phyloP scores from a whole-genome alignment of 1,140 invertebrate species.

The Lamellibrachia luymesi region DNA sequence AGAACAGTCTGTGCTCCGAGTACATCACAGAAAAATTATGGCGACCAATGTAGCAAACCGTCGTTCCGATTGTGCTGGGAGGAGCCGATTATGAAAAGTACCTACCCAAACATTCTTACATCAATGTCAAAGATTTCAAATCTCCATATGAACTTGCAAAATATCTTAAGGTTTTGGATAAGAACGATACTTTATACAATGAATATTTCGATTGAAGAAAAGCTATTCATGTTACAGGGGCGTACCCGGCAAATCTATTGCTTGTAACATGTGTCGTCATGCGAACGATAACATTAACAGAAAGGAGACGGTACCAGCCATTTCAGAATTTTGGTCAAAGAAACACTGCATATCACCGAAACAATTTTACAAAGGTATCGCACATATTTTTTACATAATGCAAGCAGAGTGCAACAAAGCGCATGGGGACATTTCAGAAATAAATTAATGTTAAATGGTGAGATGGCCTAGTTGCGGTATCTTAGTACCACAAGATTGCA shows the following conservation, averaged over 20 bases:
- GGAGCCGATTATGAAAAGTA: not conserved
- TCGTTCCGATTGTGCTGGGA: not conserved
- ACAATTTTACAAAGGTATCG: too few species aligned
- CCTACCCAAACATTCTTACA: not conserved
- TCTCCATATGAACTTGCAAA: not conserved
- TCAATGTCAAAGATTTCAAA: not conserved
- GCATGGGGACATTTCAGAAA: too few species aligned
- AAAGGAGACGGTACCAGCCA: not conserved
- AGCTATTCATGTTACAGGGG: not conserved
- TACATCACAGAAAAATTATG: constrained; percentile 8
- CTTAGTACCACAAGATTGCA: too few species aligned
- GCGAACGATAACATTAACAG: not conserved
- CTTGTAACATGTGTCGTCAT: not conserved
- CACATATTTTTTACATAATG: too few species aligned
- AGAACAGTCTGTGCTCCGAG: not conserved
- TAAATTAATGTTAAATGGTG: too few species aligned
- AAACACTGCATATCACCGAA: not conserved
- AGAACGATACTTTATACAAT: constrained; percentile 1
- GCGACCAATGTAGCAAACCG: not conserved
- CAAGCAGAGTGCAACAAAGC: too few species aligned
- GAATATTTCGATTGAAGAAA: not conserved
- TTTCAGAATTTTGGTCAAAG: not conserved
- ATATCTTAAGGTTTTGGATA: not conserved
- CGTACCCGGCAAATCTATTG: not conserved
- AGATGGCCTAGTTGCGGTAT: too few species aligned